Evolutionary conservation across 2,797 vertebrate species (phyloP).

Genomic region (Myotis pilosus): DNA sequence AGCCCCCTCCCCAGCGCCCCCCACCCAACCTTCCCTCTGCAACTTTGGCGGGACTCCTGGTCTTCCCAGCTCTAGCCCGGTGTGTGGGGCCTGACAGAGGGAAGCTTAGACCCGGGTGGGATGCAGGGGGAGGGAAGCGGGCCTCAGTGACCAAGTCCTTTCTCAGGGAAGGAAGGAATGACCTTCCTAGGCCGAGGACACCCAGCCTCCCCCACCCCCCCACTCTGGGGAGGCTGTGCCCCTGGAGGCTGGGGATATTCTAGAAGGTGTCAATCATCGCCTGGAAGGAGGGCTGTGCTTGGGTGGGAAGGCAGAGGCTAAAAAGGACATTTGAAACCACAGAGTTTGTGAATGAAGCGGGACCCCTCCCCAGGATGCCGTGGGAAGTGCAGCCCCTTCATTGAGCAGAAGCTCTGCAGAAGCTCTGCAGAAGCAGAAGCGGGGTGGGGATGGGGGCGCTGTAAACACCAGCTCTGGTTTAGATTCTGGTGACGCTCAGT

Average conservation of each 20-base stretch:
- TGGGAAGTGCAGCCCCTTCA: not conserved
- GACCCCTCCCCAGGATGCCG: not conserved
- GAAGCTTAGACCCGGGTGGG: not conserved
- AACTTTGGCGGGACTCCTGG: not conserved
- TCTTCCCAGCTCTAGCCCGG: not conserved
- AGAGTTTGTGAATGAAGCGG: not conserved
- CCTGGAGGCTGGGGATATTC: not conserved
- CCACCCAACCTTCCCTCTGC: not conserved
- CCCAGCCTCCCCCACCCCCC: not conserved
- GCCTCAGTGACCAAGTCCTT: not conserved
- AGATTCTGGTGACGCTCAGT: not conserved
- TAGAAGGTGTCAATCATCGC: not conserved
- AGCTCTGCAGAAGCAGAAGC: not conserved
- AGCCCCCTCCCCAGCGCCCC: not conserved
- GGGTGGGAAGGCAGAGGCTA: not conserved
- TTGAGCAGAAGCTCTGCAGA: not conserved
- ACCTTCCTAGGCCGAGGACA: not conserved
- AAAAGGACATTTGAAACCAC: not conserved
- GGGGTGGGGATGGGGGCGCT: too few relatives aligned
- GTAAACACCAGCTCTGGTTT: accelerated
- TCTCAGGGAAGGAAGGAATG: not conserved
- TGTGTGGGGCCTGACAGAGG: not conserved
- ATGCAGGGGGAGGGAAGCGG: accelerated
- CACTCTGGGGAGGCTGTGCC: not conserved
- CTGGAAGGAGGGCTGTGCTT: not conserved